phyloP scores from a whole-genome alignment of 2,113 vertebrate genomes.

The Eidolon helvum region DNA sequence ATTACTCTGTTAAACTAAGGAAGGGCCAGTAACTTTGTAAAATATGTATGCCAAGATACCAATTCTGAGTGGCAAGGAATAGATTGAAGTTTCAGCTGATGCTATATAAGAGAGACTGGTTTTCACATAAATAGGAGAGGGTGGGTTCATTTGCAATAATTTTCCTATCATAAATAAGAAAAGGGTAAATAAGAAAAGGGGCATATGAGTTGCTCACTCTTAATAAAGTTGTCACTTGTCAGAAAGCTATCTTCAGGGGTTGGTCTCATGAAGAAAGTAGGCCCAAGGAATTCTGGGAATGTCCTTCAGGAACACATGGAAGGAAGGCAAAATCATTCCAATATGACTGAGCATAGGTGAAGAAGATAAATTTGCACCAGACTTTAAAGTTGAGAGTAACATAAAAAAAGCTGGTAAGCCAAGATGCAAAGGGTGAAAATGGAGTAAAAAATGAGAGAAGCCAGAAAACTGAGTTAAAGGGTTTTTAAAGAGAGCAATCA shows the following conservation, averaged over 20 bases:
- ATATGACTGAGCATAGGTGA: background rate
- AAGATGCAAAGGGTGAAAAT: background rate
- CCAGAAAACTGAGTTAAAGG: background rate
- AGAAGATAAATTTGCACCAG: background rate
- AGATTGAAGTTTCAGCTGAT: background rate
- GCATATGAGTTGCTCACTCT: background rate
- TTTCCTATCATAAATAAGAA: background rate
- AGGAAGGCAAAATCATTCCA: background rate
- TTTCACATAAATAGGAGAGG: background rate
- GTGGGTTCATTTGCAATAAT: background rate
- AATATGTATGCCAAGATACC: slow-evolving; percentile 39
- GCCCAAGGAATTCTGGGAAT: background rate
- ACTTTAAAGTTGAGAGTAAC: background rate
- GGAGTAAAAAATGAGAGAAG: background rate
- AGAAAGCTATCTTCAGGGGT: background rate
- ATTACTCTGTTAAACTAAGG: slow-evolving; percentile 60
- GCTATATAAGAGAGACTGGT: background rate
- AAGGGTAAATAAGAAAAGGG: background rate
- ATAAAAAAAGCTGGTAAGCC: background rate
- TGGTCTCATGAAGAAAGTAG: background rate
- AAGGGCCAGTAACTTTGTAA: slow-evolving; percentile 63
- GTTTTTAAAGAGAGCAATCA: background rate
- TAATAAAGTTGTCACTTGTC: background rate
- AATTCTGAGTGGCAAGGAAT: background rate
- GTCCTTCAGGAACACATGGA: background rate